A percentile compares a stretch with the other conserved stretches of the same genome.
Conservation (phyloP, 2,113 vertebrate genomes). For the Antechinus flavipes region DNA sequence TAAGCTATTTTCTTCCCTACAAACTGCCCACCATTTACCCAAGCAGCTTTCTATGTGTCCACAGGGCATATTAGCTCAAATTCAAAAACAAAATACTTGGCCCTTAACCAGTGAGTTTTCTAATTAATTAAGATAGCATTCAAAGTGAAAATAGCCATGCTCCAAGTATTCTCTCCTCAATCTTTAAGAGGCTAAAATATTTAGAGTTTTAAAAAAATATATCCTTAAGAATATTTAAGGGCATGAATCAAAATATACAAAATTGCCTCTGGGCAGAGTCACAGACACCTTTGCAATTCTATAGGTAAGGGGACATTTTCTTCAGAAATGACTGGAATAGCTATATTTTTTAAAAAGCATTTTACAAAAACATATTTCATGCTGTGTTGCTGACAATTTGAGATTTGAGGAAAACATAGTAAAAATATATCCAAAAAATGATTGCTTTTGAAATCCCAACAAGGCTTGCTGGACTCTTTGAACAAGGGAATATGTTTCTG, state of each 20-base stretch:
- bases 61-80: neutral
- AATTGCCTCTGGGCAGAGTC: slow-evolving; percentile 64
- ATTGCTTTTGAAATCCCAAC: slow-evolving; percentile 64
- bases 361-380: slow-evolving; percentile 58
- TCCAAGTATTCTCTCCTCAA: slow-evolving; percentile 28
- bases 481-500: neutral
- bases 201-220: slow-evolving; percentile 62
- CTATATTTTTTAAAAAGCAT: slow-evolving; percentile 55
- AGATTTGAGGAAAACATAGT: slow-evolving; percentile 63
- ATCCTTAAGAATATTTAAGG: slow-evolving; percentile 72
- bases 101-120: neutral
- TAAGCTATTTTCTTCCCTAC: neutral
- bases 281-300: slow-evolving; percentile 63
- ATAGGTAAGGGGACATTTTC: slow-evolving; percentile 71
- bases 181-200: slow-evolving; percentile 54
- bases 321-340: slow-evolving; percentile 63
- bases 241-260: slow-evolving; percentile 71
- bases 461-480: slow-evolving; percentile 42
- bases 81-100: slow-evolving; percentile 1
- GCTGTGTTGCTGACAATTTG: slow-evolving; percentile 58
- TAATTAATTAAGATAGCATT: slow-evolving; percentile 43
- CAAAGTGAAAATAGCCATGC: slow-evolving; percentile 28
- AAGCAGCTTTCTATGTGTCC: neutral
- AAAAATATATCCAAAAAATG: slow-evolving; percentile 62
- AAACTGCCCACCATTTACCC: slow-evolving; percentile 7